Evolutionary conservation across 2,797 vertebrate species (phyloP).

Genomic region (Hoplostethus mediterraneus): DNA sequence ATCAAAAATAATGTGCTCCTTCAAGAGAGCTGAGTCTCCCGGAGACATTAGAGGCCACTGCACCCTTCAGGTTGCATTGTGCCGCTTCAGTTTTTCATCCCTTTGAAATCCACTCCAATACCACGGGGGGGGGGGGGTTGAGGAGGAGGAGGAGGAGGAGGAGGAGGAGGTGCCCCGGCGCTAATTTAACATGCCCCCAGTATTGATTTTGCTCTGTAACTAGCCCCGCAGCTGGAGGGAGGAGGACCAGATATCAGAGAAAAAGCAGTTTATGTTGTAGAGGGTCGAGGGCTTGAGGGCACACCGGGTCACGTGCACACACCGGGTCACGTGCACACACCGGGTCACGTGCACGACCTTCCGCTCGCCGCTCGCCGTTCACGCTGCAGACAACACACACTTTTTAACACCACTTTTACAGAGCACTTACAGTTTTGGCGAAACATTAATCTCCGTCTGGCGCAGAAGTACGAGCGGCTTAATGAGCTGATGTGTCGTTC

Average conservation of each 20-base stretch:
- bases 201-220: slow-evolving; percentile 48
- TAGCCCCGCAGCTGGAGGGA: slow-evolving; percentile 35
- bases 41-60: slow-evolving; percentile 17
- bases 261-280: slow-evolving; percentile 18
- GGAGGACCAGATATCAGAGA: slow-evolving; percentile 29
- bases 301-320: slow-evolving; percentile 27
- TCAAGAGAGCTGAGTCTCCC: slow-evolving; percentile 17
- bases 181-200: slow-evolving; percentile 52
- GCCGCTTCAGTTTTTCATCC: slow-evolving; percentile 9
- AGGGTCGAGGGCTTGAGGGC: slow-evolving; percentile 10
- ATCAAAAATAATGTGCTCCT: slow-evolving; percentile 11
- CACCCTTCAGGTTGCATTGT: slow-evolving; percentile 12
- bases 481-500: slow-evolving; percentile 4
- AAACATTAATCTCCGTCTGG: neutral
- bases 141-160: too few species aligned
- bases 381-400: neutral
- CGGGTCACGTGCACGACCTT: slow-evolving; percentile 28
- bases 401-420: neutral
- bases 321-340: too few species aligned
- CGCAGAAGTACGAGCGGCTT: neutral
- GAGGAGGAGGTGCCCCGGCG: slow-evolving; percentile 8
- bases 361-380: slow-evolving; percentile 22
- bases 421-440: neutral
- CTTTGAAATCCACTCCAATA: slow-evolving; percentile 36
- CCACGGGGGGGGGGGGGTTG: slow-evolving; percentile 8